Conservation (phyloP, 2,113 vertebrate genomes). For the Cairina moschata region DNA sequence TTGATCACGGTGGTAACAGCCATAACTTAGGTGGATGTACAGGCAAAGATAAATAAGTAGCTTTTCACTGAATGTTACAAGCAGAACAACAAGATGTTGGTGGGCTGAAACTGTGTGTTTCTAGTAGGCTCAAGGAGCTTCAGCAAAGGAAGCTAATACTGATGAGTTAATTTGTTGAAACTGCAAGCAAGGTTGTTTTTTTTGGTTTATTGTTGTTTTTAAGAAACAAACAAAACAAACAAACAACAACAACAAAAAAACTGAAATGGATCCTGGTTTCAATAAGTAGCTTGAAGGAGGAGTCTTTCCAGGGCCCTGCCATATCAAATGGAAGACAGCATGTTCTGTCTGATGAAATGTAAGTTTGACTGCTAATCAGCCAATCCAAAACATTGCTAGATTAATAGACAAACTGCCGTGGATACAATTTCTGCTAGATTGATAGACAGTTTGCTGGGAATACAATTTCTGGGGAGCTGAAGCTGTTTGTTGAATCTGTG, state of each 20-base stretch:
- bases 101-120: neutral
- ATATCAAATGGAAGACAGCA: neutral
- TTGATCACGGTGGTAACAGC: neutral
- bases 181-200: neutral
- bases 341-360: conserved; percentile 20
- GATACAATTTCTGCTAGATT: neutral
- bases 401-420: neutral
- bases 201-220: neutral
- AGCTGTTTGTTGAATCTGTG: neutral
- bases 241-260: neutral
- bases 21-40: neutral
- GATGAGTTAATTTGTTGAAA: neutral
- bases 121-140: neutral
- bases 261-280: neutral
- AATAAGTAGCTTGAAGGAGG: neutral
- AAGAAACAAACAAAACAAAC: neutral
- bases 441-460: neutral
- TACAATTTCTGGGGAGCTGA: neutral
- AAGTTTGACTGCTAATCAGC: neutral
- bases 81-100: neutral
- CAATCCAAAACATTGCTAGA: neutral
- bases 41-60: neutral
- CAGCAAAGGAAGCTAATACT: neutral
- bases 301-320: neutral
- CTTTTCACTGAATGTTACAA: neutral